Percentiles rank a stretch among this genome's conserved stretches.
phyloP scores from a whole-genome alignment of 2,113 vertebrate genomes.

The Tachuris rubrigastra region DNA sequence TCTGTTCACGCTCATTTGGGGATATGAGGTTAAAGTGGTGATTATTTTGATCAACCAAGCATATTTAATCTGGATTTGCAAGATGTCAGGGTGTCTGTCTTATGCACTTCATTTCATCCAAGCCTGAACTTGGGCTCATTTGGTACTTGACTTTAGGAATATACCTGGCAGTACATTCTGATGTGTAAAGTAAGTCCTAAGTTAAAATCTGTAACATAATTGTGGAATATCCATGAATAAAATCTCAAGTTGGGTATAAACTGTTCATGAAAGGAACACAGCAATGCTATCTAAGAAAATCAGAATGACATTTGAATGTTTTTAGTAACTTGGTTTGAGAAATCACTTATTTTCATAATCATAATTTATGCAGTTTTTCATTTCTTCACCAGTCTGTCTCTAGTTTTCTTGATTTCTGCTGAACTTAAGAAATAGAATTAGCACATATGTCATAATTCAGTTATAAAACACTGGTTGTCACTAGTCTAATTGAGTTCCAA shows the following conservation, averaged over 20 bases:
- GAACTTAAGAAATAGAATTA: background rate
- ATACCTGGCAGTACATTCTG: background rate
- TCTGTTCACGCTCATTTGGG: background rate
- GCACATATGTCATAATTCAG: background rate
- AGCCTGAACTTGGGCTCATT: background rate
- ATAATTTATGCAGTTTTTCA: background rate
- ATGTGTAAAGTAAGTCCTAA: background rate
- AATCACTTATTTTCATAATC: background rate
- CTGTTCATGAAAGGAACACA: background rate
- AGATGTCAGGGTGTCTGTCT: background rate
- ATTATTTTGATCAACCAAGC: background rate
- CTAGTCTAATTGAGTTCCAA: background rate
- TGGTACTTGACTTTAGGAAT: background rate
- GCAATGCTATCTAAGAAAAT: background rate
- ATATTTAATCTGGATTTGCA: background rate
- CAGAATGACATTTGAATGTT: background rate
- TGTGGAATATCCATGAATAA: background rate
- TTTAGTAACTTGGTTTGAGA: background rate
- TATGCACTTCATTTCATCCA: background rate
- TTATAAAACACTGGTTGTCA: background rate
- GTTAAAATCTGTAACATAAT: background rate
- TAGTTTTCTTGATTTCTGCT: background rate
- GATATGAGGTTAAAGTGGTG: background rate
- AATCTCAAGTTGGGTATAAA: background rate
- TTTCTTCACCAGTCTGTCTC: background rate